Percentiles rank a stretch among this genome's conserved stretches.
Conservation (phyloP, 2,888 invertebrate species). For the Caenorhabditis panamensis region DNA sequence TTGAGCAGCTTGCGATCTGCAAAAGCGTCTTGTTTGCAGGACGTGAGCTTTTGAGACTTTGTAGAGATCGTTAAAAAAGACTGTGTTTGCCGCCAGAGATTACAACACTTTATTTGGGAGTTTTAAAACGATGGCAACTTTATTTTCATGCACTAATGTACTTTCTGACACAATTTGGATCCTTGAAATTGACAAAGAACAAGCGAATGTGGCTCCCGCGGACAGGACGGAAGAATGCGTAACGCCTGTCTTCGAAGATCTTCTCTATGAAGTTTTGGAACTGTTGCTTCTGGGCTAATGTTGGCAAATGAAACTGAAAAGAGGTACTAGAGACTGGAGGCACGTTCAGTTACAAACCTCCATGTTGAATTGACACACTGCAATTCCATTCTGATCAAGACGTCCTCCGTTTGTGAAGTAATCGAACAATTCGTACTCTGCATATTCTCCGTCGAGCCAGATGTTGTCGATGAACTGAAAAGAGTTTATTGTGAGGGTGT, state of each 20-base stretch:
- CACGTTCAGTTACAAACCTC: slow-evolving; percentile 38
- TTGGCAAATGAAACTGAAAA: slow-evolving; percentile 45
- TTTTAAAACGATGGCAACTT: background rate
- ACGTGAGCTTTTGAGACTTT: slow-evolving; percentile 21
- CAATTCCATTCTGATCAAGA: slow-evolving; percentile 50
- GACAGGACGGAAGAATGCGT: slow-evolving; percentile 48
- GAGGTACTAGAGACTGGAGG: too few species aligned
- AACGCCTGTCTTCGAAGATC: slow-evolving; percentile 36
- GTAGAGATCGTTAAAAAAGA: slow-evolving; percentile 6
- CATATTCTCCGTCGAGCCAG: slow-evolving; percentile 62
- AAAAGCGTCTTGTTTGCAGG: slow-evolving; percentile 23
- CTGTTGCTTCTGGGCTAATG: slow-evolving; percentile 30
- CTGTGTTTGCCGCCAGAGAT: background rate
- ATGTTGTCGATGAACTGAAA: slow-evolving; percentile 59
- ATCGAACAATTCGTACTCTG: slow-evolving; percentile 61
- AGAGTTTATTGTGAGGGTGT: too few species aligned
- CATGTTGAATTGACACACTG: slow-evolving; percentile 63
- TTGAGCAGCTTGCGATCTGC: slow-evolving; percentile 32
- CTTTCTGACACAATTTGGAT: slow-evolving; percentile 46
- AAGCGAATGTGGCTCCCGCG: slow-evolving; percentile 51
- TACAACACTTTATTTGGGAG: background rate
- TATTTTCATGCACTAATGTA: slow-evolving; percentile 28
- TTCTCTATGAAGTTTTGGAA: slow-evolving; percentile 38
- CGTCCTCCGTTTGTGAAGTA: slow-evolving; percentile 52
- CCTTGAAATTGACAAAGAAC: slow-evolving; percentile 58